phyloP scores from a whole-genome alignment of 2,113 vertebrate genomes.

The Collichthys lucidus region DNA sequence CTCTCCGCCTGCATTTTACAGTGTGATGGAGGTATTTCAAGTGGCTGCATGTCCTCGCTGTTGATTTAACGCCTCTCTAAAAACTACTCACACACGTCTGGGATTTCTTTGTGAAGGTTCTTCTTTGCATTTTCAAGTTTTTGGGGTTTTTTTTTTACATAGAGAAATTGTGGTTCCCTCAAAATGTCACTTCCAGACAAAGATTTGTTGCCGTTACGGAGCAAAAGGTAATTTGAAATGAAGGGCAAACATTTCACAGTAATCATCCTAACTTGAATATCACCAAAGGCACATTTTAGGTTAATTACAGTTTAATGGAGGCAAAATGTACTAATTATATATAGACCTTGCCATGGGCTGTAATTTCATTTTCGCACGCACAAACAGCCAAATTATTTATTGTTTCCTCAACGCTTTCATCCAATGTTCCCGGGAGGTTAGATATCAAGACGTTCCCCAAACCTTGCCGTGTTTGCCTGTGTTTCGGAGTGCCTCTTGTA shows the following conservation, averaged over 20 bases:
- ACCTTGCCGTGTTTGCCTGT: constrained; percentile 19
- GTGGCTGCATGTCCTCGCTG: background rate
- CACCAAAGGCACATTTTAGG: constrained; percentile 40
- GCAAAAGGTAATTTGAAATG: constrained; percentile 24
- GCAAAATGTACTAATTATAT: constrained; percentile 32
- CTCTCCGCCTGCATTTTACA: background rate
- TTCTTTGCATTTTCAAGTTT: background rate
- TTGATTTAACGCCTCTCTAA: background rate
- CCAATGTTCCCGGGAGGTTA: constrained; percentile 29
- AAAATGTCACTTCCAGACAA: background rate
- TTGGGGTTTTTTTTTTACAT: background rate
- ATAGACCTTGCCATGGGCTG: constrained; percentile 66
- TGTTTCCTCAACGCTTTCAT: constrained; percentile 37
- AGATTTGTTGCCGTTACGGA: background rate
- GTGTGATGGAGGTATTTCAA: background rate
- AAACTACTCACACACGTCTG: background rate
- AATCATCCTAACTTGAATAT: constrained; percentile 18
- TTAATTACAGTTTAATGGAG: constrained; percentile 64
- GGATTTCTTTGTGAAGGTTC: constrained; percentile 14
- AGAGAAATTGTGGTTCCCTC: background rate
- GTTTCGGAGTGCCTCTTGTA: constrained; percentile 31
- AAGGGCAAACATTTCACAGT: constrained; percentile 16
- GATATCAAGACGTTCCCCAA: constrained; percentile 6
- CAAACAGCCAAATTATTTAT: constrained; percentile 50
- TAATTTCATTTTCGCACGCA: constrained; percentile 39